Evolutionary conservation across 1,140 invertebrate species (phyloP), one percentile per base, ranked within the genome.

Genomic region (Bombus difficillimus): DNA sequence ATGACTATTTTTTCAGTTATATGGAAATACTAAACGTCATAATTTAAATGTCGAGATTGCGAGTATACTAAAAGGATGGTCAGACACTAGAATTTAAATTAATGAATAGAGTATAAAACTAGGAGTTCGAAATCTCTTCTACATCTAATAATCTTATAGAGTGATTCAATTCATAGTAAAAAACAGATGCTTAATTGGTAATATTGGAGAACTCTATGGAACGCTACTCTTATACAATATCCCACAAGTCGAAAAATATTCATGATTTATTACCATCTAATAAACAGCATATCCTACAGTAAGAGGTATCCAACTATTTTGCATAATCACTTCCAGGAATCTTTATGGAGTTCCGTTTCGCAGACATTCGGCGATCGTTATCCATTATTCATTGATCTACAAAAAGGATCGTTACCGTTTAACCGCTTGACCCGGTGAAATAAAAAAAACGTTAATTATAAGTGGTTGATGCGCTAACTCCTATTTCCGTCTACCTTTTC

Each of bases 341-440:
- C 25, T 34, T 57, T 12, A 15, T 4, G 37, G 9, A 59, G 8
- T 57, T 41, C 28, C 32, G 28, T 3, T 18, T 77, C 18, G n/a
- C 34, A 25, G 22, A 75, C 37, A 76, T 34, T 18, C 37, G 3
- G 3, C 28, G 32, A 77, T 69, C 34, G 5, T 77, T 83, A 77
- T 77, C 62, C 81, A 77, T 83, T 85, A 71, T 47, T 85, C 83
- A 73, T 39, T 64, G 47, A 71, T 77, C 47, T 34, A 18, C 47
- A 53, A 39, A 43, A 83, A 32, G 32, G 25, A 80, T 79, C 37
- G 41, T 71, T 84, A 79, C 39, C 53, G 53, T n/a, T 32, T 69
- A 57, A 43, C 71, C 37, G 18, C 32, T 22, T 28, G 74, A 53
- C 18, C 41, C 32, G 68, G 0, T 1, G 47, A 72, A 79, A 53